Percentiles rank a stretch among this genome's conserved stretches.
These are phyloP conservation scores for Apamea sordens DNA, from an alignment of 2,888 invertebrate species.

Conservation along the genomic window DNA sequence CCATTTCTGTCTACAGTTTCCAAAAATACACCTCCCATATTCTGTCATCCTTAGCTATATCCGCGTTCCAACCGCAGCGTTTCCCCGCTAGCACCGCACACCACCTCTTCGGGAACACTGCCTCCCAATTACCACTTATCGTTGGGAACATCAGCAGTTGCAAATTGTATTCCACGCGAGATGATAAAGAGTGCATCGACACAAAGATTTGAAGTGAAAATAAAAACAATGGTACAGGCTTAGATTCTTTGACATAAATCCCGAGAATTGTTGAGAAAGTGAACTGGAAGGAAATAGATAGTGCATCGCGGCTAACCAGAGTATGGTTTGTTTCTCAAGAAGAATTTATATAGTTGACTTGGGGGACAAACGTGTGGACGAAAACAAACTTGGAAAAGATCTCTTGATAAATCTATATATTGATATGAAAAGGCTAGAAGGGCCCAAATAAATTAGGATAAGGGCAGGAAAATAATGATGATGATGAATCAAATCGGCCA, in stretches of 20 bases:
- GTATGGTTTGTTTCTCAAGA: constrained; percentile 26
- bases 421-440: neutral
- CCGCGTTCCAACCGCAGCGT: constrained; percentile 57
- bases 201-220: constrained; percentile 76
- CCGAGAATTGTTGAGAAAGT: constrained; percentile 63
- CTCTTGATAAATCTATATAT: neutral
- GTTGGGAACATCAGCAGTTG: constrained; percentile 85
- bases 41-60: neutral
- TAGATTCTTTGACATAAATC: constrained; percentile 61
- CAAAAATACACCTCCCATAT: neutral
- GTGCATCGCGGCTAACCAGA: constrained; percentile 35
- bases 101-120: constrained; percentile 53
- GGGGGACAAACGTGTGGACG: neutral
- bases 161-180: constrained; percentile 80
- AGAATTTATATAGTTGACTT: constrained; percentile 30
- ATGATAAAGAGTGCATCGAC: constrained; percentile 82
- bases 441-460: neutral
- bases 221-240: constrained; percentile 72
- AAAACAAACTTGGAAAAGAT: neutral
- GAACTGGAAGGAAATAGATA: constrained; percentile 50
- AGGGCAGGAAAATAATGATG: neutral
- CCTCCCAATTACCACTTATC: constrained; percentile 86
- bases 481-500: neutral
- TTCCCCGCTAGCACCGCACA: constrained; percentile 22
- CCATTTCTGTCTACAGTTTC: neutral